Conservation (phyloP, 30 jellyfish, hydroid and myxozoan genomes). For the Morbakka virulenta region DNA sequence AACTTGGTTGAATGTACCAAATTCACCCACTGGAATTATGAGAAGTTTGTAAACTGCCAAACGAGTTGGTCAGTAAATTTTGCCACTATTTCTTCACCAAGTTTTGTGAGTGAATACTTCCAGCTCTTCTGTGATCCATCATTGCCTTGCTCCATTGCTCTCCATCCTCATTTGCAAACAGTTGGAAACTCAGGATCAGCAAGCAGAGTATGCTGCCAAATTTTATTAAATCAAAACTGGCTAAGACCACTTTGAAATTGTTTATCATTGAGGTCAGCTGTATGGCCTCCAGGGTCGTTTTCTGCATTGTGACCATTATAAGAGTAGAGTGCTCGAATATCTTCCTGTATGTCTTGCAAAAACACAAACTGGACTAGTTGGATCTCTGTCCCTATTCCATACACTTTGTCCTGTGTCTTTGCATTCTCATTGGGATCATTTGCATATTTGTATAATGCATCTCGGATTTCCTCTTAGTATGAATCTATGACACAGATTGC, state of each 20-base stretch:
- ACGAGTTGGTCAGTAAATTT: too few relatives aligned
- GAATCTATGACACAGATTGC: too few relatives aligned
- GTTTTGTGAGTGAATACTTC: constrained; percentile 1
- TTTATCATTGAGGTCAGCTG: too few relatives aligned
- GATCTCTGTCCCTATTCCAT: constrained; percentile 44
- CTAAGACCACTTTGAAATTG: too few relatives aligned
- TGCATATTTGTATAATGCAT: constrained; percentile 33
- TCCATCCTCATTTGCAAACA: constrained; percentile 38
- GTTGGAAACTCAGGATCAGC: too few relatives aligned
- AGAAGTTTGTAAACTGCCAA: constrained; percentile 43
- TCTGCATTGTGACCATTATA: constrained; percentile 34
- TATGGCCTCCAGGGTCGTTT: constrained; percentile 41
- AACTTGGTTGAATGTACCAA: constrained; percentile 24
- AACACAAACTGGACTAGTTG: constrained; percentile 34
- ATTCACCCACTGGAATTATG: constrained; percentile 19
- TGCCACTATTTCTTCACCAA: too few relatives aligned
- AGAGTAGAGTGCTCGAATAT: constrained; percentile 51
- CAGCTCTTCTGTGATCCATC: constrained; percentile 54
- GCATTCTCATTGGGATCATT: too few relatives aligned
- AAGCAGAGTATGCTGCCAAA: too few relatives aligned
- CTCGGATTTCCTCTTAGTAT: background rate
- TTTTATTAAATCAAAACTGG: too few relatives aligned
- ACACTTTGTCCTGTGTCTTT: constrained; percentile 39
- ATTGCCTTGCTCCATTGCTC: constrained; percentile 50
- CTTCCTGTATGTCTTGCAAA: too few relatives aligned